Evolutionary conservation across 1,140 invertebrate species (phyloP).

Genomic region (Drosophila takahashii): DNA sequence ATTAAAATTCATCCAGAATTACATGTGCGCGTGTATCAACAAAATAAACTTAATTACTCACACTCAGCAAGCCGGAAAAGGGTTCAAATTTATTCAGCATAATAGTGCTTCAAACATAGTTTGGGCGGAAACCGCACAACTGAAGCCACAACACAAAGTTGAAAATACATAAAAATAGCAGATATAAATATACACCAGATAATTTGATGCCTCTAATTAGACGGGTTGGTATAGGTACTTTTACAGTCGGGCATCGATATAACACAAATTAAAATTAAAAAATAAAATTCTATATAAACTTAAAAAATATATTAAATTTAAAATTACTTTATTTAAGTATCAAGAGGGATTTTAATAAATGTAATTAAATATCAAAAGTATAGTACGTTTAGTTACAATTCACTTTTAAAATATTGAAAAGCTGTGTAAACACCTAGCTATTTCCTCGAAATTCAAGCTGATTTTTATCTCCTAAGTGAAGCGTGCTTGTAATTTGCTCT

Average conservation of each 20-base stretch:
- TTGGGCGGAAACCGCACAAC: conserved; percentile 39
- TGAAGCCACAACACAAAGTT: conserved; percentile 25
- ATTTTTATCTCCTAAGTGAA: neutral
- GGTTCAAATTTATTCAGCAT: conserved; percentile 46
- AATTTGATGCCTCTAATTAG: conserved; percentile 40
- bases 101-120: conserved; percentile 41
- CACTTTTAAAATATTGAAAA: no score
- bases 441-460: neutral
- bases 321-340: no score
- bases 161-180: conserved; percentile 27
- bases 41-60: conserved; percentile 57
- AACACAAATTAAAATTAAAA: no score
- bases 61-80: conserved; percentile 35
- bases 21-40: conserved; percentile 42
- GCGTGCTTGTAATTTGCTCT: neutral
- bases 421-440: no score
- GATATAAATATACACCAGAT: conserved; percentile 18
- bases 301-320: no score
- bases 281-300: no score
- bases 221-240: neutral
- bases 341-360: no score
- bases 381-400: no score
- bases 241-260: no score
- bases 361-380: no score
- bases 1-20: conserved; percentile 47